Conservation (phyloP, 2,797 vertebrate genomes). For the Notamacropus eugenii region DNA sequence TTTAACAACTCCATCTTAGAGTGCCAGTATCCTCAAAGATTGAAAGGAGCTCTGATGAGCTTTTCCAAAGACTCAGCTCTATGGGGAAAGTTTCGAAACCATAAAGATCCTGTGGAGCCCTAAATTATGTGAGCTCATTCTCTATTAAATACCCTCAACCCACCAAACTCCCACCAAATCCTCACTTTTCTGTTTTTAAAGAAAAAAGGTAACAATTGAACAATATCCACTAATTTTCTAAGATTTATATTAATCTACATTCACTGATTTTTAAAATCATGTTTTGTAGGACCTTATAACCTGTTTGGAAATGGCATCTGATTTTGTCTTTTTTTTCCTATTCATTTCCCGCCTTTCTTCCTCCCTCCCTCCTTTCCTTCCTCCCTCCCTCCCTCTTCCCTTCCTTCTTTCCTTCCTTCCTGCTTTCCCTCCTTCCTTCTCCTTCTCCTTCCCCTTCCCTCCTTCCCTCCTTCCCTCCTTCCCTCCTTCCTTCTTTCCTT, state of each 20-base stretch:
- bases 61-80: slow-evolving; percentile 70
- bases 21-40: slow-evolving; percentile 70
- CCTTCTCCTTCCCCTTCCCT: no score
- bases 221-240: slow-evolving; percentile 59
- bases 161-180: neutral
- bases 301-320: slow-evolving; percentile 48
- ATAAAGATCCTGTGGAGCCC: slow-evolving; percentile 52
- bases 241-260: slow-evolving; percentile 37
- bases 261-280: slow-evolving; percentile 49
- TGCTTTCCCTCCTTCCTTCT: no score
- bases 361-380: no score
- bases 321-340: slow-evolving; percentile 52
- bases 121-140: slow-evolving; percentile 63
- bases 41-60: slow-evolving; percentile 67
- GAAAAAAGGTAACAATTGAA: slow-evolving; percentile 38
- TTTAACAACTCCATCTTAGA: slow-evolving; percentile 74
- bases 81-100: slow-evolving; percentile 61
- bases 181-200: slow-evolving; percentile 46
- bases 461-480: neutral
- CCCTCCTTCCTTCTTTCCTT: no score
- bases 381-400: fast-evolving
- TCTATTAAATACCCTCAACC: slow-evolving; percentile 43
- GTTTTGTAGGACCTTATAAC: slow-evolving; percentile 44
- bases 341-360: slow-evolving; percentile 9
- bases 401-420: no score